Percentiles rank a stretch among this genome's conserved stretches.
phyloP scores from a whole-genome alignment of 2,113 vertebrate species.

The Macroglossus sobrinus region DNA sequence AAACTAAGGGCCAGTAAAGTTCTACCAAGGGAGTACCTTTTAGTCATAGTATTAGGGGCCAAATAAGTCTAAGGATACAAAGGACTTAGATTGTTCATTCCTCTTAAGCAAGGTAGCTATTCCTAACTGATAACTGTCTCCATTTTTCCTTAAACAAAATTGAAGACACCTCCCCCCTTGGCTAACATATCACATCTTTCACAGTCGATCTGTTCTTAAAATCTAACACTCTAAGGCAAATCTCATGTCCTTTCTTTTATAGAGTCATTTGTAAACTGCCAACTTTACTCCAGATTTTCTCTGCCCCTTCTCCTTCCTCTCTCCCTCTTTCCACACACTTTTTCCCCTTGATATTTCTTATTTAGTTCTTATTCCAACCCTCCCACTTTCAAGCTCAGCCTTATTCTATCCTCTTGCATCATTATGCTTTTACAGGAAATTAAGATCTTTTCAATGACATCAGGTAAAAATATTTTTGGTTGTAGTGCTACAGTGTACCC shows the following conservation, averaged over 20 bases:
- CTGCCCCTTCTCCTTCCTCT: background rate
- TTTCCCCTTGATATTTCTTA: background rate
- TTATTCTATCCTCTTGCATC: background rate
- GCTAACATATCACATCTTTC: background rate
- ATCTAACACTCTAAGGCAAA: background rate
- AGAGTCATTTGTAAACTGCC: background rate
- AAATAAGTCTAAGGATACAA: background rate
- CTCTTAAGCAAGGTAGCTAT: background rate
- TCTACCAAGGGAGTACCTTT: conserved; percentile 6
- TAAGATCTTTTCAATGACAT: background rate
- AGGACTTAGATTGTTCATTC: background rate
- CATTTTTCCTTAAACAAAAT: conserved; percentile 43
- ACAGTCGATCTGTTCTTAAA: background rate
- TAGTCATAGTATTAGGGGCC: background rate
- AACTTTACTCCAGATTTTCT: background rate
- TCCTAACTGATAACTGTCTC: background rate
- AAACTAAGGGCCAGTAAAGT: background rate
- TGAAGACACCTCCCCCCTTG: background rate
- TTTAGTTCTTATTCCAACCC: background rate
- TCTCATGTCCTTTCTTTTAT: background rate
- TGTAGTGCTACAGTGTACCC: background rate
- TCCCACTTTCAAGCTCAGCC: background rate
- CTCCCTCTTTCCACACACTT: background rate
- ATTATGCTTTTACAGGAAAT: background rate
- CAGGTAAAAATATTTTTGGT: background rate